A percentile compares a stretch with the other conserved stretches of the same genome.
These are phyloP conservation scores for Corythaixoides concolor DNA, from an alignment of 2,113 vertebrate genomes.

Conservation along the genomic window DNA sequence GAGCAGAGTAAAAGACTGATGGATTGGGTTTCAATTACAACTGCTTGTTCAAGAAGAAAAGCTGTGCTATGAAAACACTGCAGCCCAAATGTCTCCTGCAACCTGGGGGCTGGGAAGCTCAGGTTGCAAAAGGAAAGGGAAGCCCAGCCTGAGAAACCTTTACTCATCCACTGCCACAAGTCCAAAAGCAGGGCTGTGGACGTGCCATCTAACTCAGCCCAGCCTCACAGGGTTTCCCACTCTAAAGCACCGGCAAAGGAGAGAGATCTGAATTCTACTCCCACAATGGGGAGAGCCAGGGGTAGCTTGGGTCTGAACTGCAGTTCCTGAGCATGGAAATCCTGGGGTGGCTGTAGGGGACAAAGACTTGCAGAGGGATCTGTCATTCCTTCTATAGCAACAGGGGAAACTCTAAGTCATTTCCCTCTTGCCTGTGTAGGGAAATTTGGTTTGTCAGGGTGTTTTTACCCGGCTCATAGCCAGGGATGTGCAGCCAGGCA, in stretches of 20 bases:
- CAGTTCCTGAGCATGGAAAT: background rate
- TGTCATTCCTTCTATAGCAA: background rate
- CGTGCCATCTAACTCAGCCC: background rate
- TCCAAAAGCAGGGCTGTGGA: background rate
- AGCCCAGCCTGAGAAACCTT: background rate
- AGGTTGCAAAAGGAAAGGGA: background rate
- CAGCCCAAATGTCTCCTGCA: background rate
- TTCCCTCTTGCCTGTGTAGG: background rate
- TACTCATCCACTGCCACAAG: fast-evolving
- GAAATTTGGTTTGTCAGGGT: background rate
- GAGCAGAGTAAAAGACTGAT: background rate
- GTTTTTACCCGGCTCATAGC: background rate
- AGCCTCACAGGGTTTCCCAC: background rate
- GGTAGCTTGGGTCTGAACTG: background rate
- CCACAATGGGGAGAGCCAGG: background rate
- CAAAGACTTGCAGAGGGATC: background rate
- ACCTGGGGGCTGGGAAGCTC: background rate
- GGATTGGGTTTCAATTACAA: background rate
- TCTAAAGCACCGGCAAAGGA: background rate
- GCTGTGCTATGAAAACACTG: background rate
- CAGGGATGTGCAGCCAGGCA: background rate
- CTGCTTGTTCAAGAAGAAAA: background rate
- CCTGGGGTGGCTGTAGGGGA: background rate
- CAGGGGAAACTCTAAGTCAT: background rate
- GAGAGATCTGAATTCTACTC: background rate